Base-by-base conservation (phyloP, 2,797 vertebrate genomes). In the Salmo trutta region DNA sequence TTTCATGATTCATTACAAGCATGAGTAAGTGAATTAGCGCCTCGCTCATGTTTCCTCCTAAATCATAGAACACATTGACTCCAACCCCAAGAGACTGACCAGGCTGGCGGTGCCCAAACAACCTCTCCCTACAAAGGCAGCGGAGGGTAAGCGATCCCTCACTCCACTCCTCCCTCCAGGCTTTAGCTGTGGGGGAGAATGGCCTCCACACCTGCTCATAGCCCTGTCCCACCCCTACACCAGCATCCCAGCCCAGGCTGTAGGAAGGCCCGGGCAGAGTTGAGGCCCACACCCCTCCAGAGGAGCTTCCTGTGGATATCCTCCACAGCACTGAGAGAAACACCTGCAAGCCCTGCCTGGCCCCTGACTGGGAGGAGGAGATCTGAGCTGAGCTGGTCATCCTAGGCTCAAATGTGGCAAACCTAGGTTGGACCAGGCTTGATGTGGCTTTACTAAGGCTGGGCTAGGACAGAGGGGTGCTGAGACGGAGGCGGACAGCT, bases 231-330 rank as follows among this genome's bases (percentile, higher is more conserved):
- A 33, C 27, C 66, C 75, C 5, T 3, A 5, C 7, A 7, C 21
- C 4, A 53, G 77, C 64, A 53, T 15, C 59, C 12, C 10, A 51
- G 21, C 24, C 10, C n/a, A 8, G 54, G 8, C 41, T 7, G 51
- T 27, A 14, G 78, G 64, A 78, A 74, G 81, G 80, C 74, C 82
- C 75, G 76, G 80, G 36, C 75, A 80, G 79, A 84, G 3, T 19
- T 14, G 51, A 85, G 81, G 88, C 80, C 77, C 91, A 91, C 77
- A 82, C 80, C 80, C 81, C 85, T 82, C 82, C 15, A 83, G 76
- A 74, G 72, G 82, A 80, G 80, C 83, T 93, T 94, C 92, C 93
- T 93, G 81, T 88, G 93, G 93, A 95, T 91, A 91, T 94, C 92
- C 88, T 94, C 93, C 88, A 75, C 79, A 83, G 72, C 82, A 81